Evolutionary conservation across 2,888 invertebrate species (phyloP), one percentile per base, ranked within the genome.

Genomic region (Sphaerophoria taeniata): DNA sequence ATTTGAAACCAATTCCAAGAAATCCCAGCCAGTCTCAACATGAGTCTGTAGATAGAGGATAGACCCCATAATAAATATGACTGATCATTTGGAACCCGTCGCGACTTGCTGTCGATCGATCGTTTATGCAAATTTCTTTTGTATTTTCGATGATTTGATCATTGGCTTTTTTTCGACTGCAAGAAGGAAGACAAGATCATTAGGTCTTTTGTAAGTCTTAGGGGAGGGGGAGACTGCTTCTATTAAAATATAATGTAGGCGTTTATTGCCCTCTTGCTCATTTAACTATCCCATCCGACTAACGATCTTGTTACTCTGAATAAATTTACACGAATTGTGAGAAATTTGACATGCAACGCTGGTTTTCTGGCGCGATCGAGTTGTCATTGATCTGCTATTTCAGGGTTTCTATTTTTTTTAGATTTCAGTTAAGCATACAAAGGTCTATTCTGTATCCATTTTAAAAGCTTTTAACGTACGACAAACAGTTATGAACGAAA

Each of bases 111-210:
- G 56, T 61, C 73, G 56, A 63, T 60, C 70, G 72, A 71, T 75
- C 78, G 69, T 70, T 80, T 79, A 84, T 84, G 84, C 84, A 79
- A 84, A 84, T 84, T 76, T 55, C 33, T 34, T 43, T 39, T 58
- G 58, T 33, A n/a, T 51, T 43, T 60, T 58, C n/a, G 24, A 43
- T 24, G 24, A 24, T 39, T 43, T 7, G 60, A 53, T 69, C 60
- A 34, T 49, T 45, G 12, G 11, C 45, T 45, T 58, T 24, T 24
- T 24, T 24, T 24, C 24, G 2, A 24, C 2, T 24, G 24, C 31
- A 16, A 47, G 16, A 5, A 45, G 34, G 47, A 36, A 12, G 9
- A 43, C 9, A 9, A 75, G 36, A 51, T 76, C 76, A 39, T 39
- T 67, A 49, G 39, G 45, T 76, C 71, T 67, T 72, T 76, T 67